Evolutionary conservation across 2,888 invertebrate species (phyloP), one percentile per base, ranked within the genome.

Genomic region (Pterobdella sp.): DNA sequence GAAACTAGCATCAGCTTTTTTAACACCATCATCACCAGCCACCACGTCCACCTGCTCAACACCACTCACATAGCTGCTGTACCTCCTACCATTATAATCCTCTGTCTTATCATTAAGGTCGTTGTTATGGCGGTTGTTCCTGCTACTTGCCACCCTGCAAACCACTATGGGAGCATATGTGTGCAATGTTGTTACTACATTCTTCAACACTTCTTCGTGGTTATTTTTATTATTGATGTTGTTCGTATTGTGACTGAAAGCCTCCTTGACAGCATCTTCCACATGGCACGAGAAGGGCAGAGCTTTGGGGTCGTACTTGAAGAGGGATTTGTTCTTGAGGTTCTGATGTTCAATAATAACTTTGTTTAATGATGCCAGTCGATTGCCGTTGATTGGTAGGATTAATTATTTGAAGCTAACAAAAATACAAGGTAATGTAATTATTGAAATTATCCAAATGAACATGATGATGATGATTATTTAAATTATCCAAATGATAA

Each of bases 301-400:
- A 35, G 78, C 78, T 75, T 83, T 83, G 34, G 79, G 67, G 74
- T 83, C 83, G 79, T 78, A 83, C 74, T 83, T 83, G 29, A 80
- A 77, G 26, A 79, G 72, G 1, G 78, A 73, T 35, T 80, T 79
- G 74, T 81, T 82, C 76, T 80, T 34, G 3, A 32, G 4, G 4
- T 31, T 65, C 32, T 65, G 35, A 29, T 26, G 7, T 14, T 7
- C 63, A 63, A 14, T 10, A 63, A 14, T 10, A 63, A 14, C 63
- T 14, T 63, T 49, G 14, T 49, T 49, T 49, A 49, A 49, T 18
- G n/a, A 49, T n/a, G n/a, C 14, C 14, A 49, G n/a, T 18, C 14
- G n/a, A 14, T 49, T 18, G 14, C 52, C 22, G 14, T 49, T 49
- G n/a, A 49, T 49, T 49, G 14, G 14, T 49, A 14, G 14, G 52